Conservation (phyloP, 2,888 invertebrate species). For the Microctonus brassicae region DNA sequence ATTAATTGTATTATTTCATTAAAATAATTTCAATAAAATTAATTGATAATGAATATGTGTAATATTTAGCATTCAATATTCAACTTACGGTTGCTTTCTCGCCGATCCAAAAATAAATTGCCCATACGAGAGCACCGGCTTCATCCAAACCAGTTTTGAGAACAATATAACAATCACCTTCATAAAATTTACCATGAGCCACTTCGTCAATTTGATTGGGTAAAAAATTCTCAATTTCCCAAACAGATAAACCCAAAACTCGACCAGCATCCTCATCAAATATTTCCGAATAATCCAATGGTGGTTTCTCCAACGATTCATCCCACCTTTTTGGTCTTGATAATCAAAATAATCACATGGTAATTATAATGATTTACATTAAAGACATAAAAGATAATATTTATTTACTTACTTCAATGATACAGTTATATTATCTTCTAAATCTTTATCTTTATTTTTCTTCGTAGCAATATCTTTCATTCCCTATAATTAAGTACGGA, state of each 20-base stretch:
- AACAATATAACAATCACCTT: constrained; percentile 98
- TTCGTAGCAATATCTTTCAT: constrained; percentile 90
- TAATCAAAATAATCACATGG: not conserved
- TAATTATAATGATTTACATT: not conserved
- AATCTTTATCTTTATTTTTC: constrained; percentile 80
- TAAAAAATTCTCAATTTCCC: constrained; percentile 99
- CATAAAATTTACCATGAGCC: constrained; percentile 97
- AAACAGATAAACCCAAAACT: constrained; percentile 90
- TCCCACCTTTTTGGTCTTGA: constrained; percentile 95
- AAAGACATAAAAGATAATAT: not conserved
- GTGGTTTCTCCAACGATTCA: constrained; percentile 94
- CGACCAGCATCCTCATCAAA: constrained; percentile 97
- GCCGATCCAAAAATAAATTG: constrained; percentile 99
- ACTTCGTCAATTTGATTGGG: constrained; percentile 95
- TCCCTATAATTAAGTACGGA: constrained; percentile 74
- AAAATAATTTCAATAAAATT: no score
- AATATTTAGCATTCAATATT: not conserved
- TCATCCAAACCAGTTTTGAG: constrained; percentile 90
- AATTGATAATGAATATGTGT: not conserved
- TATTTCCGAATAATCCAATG: constrained; percentile 96
- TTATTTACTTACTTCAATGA: constrained; percentile 80
- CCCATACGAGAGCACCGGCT: constrained; percentile 88
- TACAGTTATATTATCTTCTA: constrained; percentile 78
- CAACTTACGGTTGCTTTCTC: constrained; percentile 87
- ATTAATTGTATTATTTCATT: no score